Conservation (phyloP, 2,113 vertebrate genomes). For the Prunella himalayana region DNA sequence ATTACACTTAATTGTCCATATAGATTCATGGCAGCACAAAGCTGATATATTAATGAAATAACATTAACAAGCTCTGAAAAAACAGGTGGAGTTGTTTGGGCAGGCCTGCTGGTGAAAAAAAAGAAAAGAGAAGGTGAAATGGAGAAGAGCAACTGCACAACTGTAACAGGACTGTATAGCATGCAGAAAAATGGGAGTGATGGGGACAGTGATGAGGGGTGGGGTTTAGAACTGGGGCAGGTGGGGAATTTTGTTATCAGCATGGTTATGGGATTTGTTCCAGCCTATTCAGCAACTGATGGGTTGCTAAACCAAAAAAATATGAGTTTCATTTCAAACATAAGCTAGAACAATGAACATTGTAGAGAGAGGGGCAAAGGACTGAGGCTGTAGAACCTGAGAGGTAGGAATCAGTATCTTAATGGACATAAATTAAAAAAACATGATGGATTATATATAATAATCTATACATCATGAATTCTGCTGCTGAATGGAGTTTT, state of each 20-base stretch:
- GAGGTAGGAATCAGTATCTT: background rate
- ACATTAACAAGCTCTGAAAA: background rate
- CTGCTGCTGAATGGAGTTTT: background rate
- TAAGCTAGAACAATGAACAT: background rate
- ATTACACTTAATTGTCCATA: background rate
- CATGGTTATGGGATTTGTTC: background rate
- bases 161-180: background rate
- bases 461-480: background rate
- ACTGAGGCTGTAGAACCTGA: background rate
- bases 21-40: background rate
- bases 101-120: background rate
- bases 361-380: background rate
- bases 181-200: background rate
- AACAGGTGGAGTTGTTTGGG: background rate
- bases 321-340: background rate
- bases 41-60: background rate
- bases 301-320: background rate
- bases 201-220: accelerated
- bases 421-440: slow-evolving; percentile 31
- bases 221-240: background rate
- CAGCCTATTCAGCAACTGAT: background rate
- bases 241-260: background rate
- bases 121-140: background rate
- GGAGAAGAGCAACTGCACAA: background rate
- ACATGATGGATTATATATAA: background rate